Evolutionary conservation across 2,888 invertebrate genomes (phyloP), one percentile per base, ranked within the genome.

Genomic region (Ceramica pisi): DNA sequence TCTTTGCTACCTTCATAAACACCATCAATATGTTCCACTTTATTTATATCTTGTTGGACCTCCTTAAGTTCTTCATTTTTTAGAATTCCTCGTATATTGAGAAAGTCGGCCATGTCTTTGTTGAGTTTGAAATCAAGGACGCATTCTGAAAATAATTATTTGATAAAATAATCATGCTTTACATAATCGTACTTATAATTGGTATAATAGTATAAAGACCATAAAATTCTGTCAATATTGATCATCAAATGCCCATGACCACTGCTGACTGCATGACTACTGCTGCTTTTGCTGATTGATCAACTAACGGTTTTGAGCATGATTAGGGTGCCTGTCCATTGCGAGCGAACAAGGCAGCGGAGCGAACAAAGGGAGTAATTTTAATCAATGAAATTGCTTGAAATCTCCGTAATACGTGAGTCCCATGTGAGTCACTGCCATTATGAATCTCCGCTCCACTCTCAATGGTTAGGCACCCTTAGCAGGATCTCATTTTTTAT

Each of bases 71-170:
- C 83, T 1, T 87, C 70, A 0, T 88, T 81, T 23, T 88, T 88
- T 23, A 90, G 51, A 12, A 92, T 21, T 21, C 92, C 92, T 16
- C 86, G 87, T 0, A 92, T 63, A n/a, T 87, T 85, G 1, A 91
- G 85, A 10, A 93, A 90, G 1, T 93, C 91, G 1, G 83, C 71
- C 51, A 88, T 86, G 31, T 88, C 89, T 75, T 90, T 87, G 46
- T 92, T 89, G 0, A 92, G 66, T 84, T 92, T 90, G 56, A 83
- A 93, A 10, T 93, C 82, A 1, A 91, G 12, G 35, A 70, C 70
- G 71, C 93, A 94, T 85, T 91, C 94, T 94, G 84, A 16, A 88
- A 90, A 50, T n/a, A 8, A 6, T 48, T 7, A 6, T 38, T 19
- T 66, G 0, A 9, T 12, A 16, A 7, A 26, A 51, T 56, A 9